These are phyloP conservation scores for Gambusia holbrooki DNA, from an alignment of 2,113 vertebrate genomes.

Conservation along the genomic window DNA sequence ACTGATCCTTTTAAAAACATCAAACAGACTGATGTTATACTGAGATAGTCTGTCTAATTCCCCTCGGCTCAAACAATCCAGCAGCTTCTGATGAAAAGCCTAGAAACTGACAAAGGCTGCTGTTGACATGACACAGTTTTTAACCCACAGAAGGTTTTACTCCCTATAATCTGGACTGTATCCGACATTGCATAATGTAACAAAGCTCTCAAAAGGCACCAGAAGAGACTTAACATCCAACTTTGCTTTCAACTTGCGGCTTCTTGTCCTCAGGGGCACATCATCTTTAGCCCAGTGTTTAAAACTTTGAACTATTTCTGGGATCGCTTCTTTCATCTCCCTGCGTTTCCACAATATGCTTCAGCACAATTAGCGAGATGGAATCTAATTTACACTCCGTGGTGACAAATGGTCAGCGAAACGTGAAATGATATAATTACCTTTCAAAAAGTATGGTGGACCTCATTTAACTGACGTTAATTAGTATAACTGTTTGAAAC, in stretches of 20 bases:
- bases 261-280: slow-evolving; percentile 5
- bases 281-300: slow-evolving; percentile 46
- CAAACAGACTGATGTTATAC: slow-evolving; percentile 60
- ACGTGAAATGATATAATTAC: slow-evolving; percentile 82
- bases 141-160: not conserved
- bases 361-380: slow-evolving; percentile 74
- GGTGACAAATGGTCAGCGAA: slow-evolving; percentile 80
- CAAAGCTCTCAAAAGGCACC: slow-evolving; percentile 17
- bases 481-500: slow-evolving; percentile 78
- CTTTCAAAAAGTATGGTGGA: slow-evolving; percentile 76
- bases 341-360: slow-evolving; percentile 45
- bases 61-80: slow-evolving; percentile 51
- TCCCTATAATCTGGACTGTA: not conserved
- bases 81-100: slow-evolving; percentile 67
- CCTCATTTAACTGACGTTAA: slow-evolving; percentile 81
- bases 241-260: slow-evolving; percentile 47
- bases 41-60: slow-evolving; percentile 55
- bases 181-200: slow-evolving; percentile 13
- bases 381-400: slow-evolving; percentile 76
- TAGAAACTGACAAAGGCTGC: slow-evolving; percentile 47
- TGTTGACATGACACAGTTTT: slow-evolving; percentile 42
- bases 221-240: slow-evolving; percentile 21
- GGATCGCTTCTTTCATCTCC: slow-evolving; percentile 67
- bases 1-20: slow-evolving; percentile 52
- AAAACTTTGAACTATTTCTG: slow-evolving; percentile 57